phyloP scores from a whole-genome alignment of 2,797 vertebrate genomes.

The Gymnoscopelus microlampas region DNA sequence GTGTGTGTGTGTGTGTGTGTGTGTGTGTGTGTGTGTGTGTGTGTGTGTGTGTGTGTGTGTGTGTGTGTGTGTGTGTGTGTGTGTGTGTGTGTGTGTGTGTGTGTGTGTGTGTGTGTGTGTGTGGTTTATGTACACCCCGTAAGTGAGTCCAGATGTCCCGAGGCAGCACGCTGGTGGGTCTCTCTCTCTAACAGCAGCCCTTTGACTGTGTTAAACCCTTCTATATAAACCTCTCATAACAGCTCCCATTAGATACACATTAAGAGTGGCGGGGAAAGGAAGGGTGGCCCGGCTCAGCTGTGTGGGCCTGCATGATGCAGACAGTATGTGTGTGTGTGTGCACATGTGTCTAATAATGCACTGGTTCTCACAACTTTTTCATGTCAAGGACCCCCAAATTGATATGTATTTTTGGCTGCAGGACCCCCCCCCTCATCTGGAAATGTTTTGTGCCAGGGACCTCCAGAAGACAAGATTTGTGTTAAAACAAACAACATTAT shows the following conservation, averaged over 20 bases:
- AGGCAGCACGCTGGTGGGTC: slow-evolving; percentile 71
- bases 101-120: slow-evolving; percentile 43
- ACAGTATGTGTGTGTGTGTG: slow-evolving; percentile 8
- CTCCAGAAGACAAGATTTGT: too few relatives aligned
- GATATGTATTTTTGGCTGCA: too few relatives aligned
- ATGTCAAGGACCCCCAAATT: too few relatives aligned
- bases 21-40: background rate
- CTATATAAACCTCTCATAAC: slow-evolving; percentile 77
- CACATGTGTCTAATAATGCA: slow-evolving; percentile 51
- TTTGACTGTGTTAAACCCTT: slow-evolving; percentile 75
- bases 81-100: background rate
- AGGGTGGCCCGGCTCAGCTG: slow-evolving; percentile 30
- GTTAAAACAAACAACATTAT: too few relatives aligned
- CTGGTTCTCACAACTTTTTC: background rate
- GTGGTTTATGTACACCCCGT: slow-evolving; percentile 73
- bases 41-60: background rate
- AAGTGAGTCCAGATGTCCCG: slow-evolving; percentile 81
- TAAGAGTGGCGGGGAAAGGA: slow-evolving; percentile 42
- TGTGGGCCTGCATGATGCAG: slow-evolving; percentile 39
- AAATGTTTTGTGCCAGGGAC: too few relatives aligned
- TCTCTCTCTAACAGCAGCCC: slow-evolving; percentile 63
- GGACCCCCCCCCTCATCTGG: too few relatives aligned
- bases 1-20: slow-evolving; percentile 2
- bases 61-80: background rate
- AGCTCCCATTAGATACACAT: slow-evolving; percentile 72